Conservation (phyloP, 2,888 invertebrate genomes). For the Drosophila subsilvestris region DNA sequence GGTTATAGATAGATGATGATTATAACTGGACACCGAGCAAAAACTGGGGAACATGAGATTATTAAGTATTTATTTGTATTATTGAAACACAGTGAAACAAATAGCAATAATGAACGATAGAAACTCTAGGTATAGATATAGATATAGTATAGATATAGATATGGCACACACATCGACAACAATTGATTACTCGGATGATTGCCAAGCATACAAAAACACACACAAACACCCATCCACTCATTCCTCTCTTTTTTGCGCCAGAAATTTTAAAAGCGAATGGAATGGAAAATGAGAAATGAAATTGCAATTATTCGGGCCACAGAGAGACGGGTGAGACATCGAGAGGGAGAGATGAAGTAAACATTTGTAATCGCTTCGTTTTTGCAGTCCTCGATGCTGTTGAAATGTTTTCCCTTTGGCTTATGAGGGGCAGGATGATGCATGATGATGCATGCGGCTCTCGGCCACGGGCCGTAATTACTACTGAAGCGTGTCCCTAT, state of each 20-base stretch:
- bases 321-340: slow-evolving; percentile 36
- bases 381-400: slow-evolving; percentile 9
- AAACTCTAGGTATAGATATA: slow-evolving; percentile 40
- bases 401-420: slow-evolving; percentile 29
- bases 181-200: slow-evolving; percentile 69
- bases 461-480: slow-evolving; percentile 28
- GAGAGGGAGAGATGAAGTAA: slow-evolving; percentile 19
- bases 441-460: slow-evolving; percentile 12
- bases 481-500: slow-evolving; percentile 18
- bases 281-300: slow-evolving; percentile 48
- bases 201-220: slow-evolving; percentile 28
- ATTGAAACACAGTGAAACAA: slow-evolving; percentile 40
- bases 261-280: slow-evolving; percentile 25
- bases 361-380: slow-evolving; percentile 17
- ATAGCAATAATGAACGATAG: slow-evolving; percentile 41
- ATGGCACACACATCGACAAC: slow-evolving; percentile 64
- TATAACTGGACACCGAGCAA: slow-evolving; percentile 63
- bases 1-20: slow-evolving; percentile 30
- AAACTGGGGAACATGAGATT: slow-evolving; percentile 47
- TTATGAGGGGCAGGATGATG: slow-evolving; percentile 35
- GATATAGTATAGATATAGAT: slow-evolving; percentile 42
- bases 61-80: slow-evolving; percentile 25
- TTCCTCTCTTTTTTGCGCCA: slow-evolving; percentile 11
- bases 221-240: slow-evolving; percentile 8
- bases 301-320: slow-evolving; percentile 48